These are phyloP conservation scores for Hydropotes inermis DNA, from an alignment of 2,113 vertebrate genomes.

Conservation along the genomic window DNA sequence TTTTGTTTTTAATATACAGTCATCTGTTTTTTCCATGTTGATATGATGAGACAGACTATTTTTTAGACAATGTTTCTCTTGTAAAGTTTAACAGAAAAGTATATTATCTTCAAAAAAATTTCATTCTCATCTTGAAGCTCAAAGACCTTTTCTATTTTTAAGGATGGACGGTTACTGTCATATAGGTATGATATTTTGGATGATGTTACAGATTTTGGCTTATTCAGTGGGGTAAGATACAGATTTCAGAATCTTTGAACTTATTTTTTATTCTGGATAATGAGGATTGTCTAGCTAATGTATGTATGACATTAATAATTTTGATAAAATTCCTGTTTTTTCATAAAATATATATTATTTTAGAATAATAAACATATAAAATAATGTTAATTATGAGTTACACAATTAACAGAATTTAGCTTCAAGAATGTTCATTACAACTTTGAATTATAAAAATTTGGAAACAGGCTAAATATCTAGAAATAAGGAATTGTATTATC, in stretches of 20 bases:
- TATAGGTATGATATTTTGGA: neutral
- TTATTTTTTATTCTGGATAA: neutral
- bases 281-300: neutral
- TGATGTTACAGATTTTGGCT: neutral
- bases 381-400: neutral
- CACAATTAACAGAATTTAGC: neutral
- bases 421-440: neutral
- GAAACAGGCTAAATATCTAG: neutral
- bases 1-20: neutral
- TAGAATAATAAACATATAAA: neutral
- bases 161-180: neutral
- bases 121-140: neutral
- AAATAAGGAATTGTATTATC: neutral
- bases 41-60: neutral
- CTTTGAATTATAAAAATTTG: conserved; percentile 16
- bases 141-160: neutral
- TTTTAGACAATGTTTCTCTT: neutral
- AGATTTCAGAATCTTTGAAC: neutral
- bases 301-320: neutral
- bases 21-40: neutral
- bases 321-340: neutral
- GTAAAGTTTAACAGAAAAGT: neutral
- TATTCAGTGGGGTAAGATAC: neutral
- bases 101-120: neutral
- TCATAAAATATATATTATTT: neutral